Percentiles rank a stretch among this genome's conserved stretches.
phyloP scores from a whole-genome alignment of 1,140 invertebrate genomes.

The Phortica variegata region DNA sequence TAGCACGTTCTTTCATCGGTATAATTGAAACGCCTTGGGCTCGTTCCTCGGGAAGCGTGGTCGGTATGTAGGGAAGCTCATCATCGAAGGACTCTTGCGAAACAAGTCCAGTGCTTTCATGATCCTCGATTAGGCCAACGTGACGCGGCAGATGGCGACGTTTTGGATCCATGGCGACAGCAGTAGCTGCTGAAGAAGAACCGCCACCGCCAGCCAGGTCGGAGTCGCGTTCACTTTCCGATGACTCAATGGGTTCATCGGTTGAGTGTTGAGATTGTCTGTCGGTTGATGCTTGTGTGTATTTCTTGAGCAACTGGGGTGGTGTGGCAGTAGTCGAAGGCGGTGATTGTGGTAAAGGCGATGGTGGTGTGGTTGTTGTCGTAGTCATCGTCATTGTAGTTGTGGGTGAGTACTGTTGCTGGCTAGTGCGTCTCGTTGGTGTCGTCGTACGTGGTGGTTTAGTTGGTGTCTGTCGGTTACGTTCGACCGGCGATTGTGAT shows the following conservation, averaged over 20 bases:
- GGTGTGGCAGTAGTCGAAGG: constrained; percentile 3
- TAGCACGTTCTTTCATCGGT: constrained; percentile 74
- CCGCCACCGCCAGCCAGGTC: constrained; percentile 59
- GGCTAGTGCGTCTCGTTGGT: constrained; percentile 24
- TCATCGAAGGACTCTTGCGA: constrained; percentile 83
- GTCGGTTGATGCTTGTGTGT: neutral
- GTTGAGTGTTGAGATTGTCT: constrained; percentile 31
- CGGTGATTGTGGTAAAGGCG: neutral
- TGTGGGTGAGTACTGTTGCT: constrained; percentile 24
- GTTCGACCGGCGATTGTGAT: constrained; percentile 18
- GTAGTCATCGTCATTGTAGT: constrained; percentile 18
- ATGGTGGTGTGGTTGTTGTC: constrained; percentile 2
- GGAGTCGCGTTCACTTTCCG: constrained; percentile 74
- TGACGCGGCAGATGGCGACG: constrained; percentile 48
- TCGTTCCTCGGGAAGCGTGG: constrained; percentile 79
- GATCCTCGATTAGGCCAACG: constrained; percentile 59
- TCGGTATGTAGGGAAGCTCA: constrained; percentile 83
- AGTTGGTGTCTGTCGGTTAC: constrained; percentile 12
- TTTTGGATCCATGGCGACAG: constrained; percentile 42
- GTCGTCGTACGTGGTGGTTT: constrained; percentile 20
- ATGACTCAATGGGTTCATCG: constrained; percentile 70
- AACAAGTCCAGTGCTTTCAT: constrained; percentile 74
- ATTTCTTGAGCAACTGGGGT: neutral
- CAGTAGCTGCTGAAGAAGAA: constrained; percentile 32
- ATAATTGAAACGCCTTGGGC: constrained; percentile 78